Percentiles rank a stretch among this genome's conserved stretches.
Evolutionary conservation across 1,140 invertebrate species (phyloP).

Genomic region (Ylistrum balloti): DNA sequence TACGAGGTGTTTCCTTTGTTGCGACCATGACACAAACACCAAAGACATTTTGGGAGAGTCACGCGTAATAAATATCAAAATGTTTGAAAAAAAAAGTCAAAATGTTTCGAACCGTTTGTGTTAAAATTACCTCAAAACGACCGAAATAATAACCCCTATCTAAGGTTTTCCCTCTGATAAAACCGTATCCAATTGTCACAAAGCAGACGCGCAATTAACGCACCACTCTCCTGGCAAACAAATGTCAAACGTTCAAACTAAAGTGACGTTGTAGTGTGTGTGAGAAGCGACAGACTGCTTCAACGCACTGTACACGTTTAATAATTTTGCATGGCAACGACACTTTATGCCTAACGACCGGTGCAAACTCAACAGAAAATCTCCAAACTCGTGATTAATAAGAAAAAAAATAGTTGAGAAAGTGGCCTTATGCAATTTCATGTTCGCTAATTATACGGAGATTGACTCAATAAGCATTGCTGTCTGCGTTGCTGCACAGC

Average conservation of each 20-base stretch:
- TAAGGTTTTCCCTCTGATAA: not conserved
- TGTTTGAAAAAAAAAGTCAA: constrained; percentile 17
- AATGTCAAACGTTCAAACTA: constrained; percentile 27
- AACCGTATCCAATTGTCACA: not conserved
- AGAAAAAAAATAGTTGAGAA: not conserved
- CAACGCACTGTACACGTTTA: not conserved
- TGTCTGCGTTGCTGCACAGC: not conserved
- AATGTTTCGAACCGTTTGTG: not conserved
- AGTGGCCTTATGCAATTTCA: not conserved
- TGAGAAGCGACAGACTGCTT: not conserved
- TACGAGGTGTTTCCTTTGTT: not conserved
- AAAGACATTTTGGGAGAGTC: not conserved
- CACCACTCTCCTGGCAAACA: not conserved
- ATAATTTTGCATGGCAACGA: constrained; percentile 20
- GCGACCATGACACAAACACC: not conserved
- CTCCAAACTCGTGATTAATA: not conserved
- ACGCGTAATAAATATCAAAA: constrained; percentile 8
- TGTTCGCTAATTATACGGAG: not conserved
- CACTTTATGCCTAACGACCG: not conserved
- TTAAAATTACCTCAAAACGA: constrained; percentile 1
- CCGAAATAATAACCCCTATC: not conserved
- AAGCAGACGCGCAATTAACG: not conserved
- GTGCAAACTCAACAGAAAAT: not conserved
- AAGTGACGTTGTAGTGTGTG: not conserved
- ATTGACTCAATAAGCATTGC: constrained; percentile 5